These are phyloP conservation scores for Apogon hyalosoma DNA, from an alignment of 2,797 vertebrate species.

Conservation along the genomic window DNA sequence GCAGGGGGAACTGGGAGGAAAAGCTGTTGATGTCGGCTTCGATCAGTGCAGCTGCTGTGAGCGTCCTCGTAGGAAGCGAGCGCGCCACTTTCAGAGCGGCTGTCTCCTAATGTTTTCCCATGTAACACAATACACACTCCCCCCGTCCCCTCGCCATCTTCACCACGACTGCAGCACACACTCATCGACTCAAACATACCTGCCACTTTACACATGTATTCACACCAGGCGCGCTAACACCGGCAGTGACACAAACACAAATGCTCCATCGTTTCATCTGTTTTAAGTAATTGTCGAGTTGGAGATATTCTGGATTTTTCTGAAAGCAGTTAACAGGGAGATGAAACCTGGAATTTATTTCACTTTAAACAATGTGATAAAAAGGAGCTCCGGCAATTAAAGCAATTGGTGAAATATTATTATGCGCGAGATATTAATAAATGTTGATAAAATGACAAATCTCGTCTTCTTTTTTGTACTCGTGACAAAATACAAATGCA, in stretches of 20 bases:
- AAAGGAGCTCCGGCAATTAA: no score
- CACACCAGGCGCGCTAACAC: slow-evolving; percentile 7
- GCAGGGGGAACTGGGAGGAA: slow-evolving; percentile 22
- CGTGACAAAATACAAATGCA: no score
- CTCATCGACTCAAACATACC: slow-evolving; percentile 36
- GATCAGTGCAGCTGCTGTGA: slow-evolving; percentile 60
- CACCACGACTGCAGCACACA: slow-evolving; percentile 21
- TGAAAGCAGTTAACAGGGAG: neutral
- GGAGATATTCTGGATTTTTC: neutral
- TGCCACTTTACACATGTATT: slow-evolving; percentile 15
- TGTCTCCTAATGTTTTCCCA: slow-evolving; percentile 71
- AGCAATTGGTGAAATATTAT: no score
- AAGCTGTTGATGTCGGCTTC: slow-evolving; percentile 59
- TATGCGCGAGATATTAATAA: no score
- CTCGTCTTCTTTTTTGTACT: no score
- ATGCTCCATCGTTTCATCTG: neutral
- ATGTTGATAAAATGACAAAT: no score
- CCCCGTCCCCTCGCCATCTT: slow-evolving; percentile 26
- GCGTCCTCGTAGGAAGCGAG: slow-evolving; percentile 62
- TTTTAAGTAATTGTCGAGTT: neutral
- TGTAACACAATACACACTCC: slow-evolving; percentile 68
- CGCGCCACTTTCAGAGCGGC: slow-evolving; percentile 51
- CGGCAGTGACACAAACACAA: slow-evolving; percentile 3
- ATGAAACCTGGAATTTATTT: no score
- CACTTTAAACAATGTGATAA: no score